These are phyloP conservation scores for Drosophila barbarae DNA, from an alignment of 2,888 invertebrate species.

Conservation along the genomic window DNA sequence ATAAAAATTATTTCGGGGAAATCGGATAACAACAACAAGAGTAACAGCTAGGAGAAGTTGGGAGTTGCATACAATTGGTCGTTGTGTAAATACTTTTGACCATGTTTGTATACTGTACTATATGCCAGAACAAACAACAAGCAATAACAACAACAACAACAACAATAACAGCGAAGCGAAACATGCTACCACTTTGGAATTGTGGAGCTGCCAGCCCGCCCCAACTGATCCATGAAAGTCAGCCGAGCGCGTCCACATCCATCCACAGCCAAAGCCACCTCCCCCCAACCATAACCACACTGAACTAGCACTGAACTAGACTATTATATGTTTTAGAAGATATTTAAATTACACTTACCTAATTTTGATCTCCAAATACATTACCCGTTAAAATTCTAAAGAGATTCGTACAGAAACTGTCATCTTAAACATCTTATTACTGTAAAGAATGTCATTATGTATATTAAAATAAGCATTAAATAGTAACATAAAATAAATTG, in stretches of 20 bases:
- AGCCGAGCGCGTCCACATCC: conserved; percentile 68
- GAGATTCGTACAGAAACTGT: neutral
- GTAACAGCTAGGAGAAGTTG: no score
- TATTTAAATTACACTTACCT: neutral
- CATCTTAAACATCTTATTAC: neutral
- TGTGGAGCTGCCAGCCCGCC: conserved; percentile 55
- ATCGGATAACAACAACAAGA: no score
- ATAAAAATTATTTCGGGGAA: no score
- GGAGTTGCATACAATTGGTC: no score
- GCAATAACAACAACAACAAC: conserved; percentile 23
- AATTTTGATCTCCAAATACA: no score
- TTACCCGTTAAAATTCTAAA: neutral
- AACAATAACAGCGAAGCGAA: conserved; percentile 28
- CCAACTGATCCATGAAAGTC: conserved; percentile 78
- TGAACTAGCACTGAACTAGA: neutral
- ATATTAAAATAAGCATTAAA: neutral
- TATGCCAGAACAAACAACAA: conserved; percentile 27
- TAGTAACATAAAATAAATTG: neutral
- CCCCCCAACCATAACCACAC: conserved; percentile 18
- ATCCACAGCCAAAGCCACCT: conserved; percentile 23
- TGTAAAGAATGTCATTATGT: neutral
- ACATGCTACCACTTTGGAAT: conserved; percentile 68
- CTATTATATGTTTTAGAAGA: no score
- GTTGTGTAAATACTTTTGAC: no score
- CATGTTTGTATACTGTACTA: neutral